These are phyloP conservation scores for Carlito syrichta DNA, from an alignment of 2,113 vertebrate genomes.

Conservation along the genomic window DNA sequence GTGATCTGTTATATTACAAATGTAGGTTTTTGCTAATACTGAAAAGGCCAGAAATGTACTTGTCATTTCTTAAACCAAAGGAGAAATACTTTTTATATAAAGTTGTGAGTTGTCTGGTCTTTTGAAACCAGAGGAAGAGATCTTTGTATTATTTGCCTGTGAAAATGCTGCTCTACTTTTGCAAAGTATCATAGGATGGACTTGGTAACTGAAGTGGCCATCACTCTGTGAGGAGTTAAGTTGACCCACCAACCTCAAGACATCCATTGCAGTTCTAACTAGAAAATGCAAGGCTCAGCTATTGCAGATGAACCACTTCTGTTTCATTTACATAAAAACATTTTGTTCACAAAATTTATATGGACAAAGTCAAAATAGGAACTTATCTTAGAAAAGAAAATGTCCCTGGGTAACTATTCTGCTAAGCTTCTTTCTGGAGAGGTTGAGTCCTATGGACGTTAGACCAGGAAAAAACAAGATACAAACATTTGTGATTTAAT, in stretches of 20 bases:
- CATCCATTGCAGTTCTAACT: neutral
- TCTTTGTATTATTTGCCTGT: neutral
- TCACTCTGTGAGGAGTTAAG: neutral
- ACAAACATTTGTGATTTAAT: neutral
- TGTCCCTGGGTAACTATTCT: neutral
- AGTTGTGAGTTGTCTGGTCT: neutral
- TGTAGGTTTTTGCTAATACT: neutral
- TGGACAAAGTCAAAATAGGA: neutral
- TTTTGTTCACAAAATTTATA: neutral
- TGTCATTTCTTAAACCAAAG: conserved; percentile 5
- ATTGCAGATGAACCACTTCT: neutral
- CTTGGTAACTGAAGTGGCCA: neutral
- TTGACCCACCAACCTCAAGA: neutral
- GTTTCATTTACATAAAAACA: neutral
- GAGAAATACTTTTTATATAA: neutral
- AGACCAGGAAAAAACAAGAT: neutral
- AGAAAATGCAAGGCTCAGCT: neutral
- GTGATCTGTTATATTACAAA: neutral
- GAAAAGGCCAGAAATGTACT: neutral
- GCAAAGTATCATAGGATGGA: neutral
- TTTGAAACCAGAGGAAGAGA: neutral
- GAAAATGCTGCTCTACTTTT: neutral
- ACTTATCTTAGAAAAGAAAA: neutral
- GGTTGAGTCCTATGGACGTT: neutral
- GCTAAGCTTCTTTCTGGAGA: neutral